Evolutionary conservation across 2,113 vertebrate species (phyloP).

Genomic region (Aegypius monachus): DNA sequence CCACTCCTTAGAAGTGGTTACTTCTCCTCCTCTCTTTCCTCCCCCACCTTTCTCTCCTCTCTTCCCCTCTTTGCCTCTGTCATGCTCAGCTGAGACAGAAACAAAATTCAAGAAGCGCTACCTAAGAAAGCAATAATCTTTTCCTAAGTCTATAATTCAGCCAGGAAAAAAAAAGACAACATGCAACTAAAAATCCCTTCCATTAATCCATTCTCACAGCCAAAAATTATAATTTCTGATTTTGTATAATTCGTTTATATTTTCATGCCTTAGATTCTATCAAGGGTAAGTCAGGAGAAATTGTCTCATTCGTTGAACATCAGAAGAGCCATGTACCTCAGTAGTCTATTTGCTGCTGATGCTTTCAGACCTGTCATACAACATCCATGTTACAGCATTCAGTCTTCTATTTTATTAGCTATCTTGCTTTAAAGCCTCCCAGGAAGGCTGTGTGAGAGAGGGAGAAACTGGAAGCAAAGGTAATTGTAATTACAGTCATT

Average conservation of each 20-base stretch:
- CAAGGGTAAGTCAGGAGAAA: conserved; percentile 47
- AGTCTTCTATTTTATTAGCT: conserved; percentile 52
- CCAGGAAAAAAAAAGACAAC: neutral
- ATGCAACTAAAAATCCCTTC: neutral
- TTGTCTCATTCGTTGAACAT: neutral
- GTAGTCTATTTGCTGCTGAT: conserved; percentile 20
- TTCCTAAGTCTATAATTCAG: neutral
- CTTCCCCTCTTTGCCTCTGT: conserved; percentile 26
- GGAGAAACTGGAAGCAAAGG: conserved; percentile 46
- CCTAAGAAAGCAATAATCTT: neutral
- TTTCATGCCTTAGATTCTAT: neutral
- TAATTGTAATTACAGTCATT: conserved; percentile 68
- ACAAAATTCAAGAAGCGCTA: neutral
- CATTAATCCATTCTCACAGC: neutral
- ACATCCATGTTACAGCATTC: conserved; percentile 42
- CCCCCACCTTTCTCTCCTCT: neutral
- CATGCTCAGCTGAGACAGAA: neutral
- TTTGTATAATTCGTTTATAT: neutral
- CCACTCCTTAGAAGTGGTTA: neutral
- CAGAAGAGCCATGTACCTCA: neutral
- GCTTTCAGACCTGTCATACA: conserved; percentile 48
- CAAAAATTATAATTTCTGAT: neutral
- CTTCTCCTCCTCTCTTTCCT: neutral
- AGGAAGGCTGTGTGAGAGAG: conserved; percentile 25
- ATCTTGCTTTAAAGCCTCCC: conserved; percentile 58